These are phyloP conservation scores for Diacarnus erythraeanus DNA, from an alignment of 37 sponge, comb jelly and placozoan genomes.

Conservation along the genomic window DNA sequence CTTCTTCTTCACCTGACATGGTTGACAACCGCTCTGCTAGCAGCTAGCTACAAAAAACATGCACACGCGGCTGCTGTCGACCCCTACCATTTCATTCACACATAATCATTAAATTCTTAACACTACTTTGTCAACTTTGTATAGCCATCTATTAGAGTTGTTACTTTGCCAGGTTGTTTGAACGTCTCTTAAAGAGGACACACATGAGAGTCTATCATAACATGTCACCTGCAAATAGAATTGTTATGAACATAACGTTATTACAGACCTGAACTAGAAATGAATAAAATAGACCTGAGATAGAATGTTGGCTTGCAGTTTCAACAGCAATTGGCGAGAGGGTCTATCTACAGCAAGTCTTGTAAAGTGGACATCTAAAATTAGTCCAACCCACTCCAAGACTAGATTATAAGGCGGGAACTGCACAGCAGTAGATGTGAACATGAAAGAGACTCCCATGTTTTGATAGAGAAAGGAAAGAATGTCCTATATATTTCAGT, in stretches of 20 bases:
- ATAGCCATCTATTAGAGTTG: neutral
- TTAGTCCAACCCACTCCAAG: conserved; percentile 7
- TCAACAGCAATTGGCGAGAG: neutral
- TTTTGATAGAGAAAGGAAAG: neutral
- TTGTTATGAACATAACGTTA: neutral
- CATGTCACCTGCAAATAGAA: neutral
- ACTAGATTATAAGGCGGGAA: neutral
- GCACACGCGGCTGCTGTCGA: neutral
- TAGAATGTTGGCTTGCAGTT: neutral
- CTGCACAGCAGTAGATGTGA: neutral
- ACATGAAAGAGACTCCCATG: neutral
- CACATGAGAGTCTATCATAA: neutral
- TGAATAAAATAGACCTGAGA: neutral
- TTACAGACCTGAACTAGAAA: neutral
- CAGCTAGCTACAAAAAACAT: no score
- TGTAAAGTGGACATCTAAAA: conserved; percentile 11
- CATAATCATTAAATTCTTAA: neutral
- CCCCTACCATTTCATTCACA: neutral
- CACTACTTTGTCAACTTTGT: neutral
- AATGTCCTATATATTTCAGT: neutral
- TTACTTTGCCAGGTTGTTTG: neutral
- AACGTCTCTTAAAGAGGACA: neutral
- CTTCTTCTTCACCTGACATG: conserved; percentile 5
- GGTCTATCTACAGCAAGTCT: neutral
- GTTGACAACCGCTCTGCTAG: no score